Evolutionary conservation across 2,888 invertebrate species (phyloP), one percentile per base, ranked within the genome.

Genomic region (Polydesmus complanatus): DNA sequence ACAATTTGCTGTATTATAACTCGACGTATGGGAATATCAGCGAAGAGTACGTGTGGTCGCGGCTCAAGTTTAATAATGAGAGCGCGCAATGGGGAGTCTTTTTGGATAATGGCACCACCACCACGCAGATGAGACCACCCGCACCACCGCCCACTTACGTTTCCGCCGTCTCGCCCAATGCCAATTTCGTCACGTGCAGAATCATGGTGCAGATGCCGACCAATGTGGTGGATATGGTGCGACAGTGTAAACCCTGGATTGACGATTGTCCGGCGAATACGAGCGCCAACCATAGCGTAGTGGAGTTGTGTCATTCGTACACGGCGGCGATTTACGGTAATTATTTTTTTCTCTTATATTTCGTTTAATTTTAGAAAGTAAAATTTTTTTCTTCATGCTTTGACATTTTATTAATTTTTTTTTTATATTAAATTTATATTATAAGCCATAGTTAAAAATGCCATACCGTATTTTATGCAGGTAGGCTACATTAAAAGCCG

Each of bases 181-280:
- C 11, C 18, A 66, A 66, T n/a, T 74, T 73, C 67, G 70, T 74
- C 60, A 66, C 68, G 14, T 77, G 76, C 65, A 65, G 67, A 2
- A 67, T 77, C 3, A 73, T 76, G 64, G 75, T 76, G 0, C 68
- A 72, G 1, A 69, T 73, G 50, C 73, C 75, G 0, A 68, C 70
- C 21, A 69, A 68, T 2, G 69, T 74, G 1, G 67, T 67, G 11
- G 68, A 71, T 61, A 65, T 70, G 23, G 71, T 75, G 8, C 70
- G 77, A 1, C 68, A 71, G n/a, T 78, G 77, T 63, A 69, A 69
- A 27, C 68, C 70, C 0, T 77, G 75, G 72, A 71, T 70, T 1
- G 71, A 73, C 57, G 56, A 54, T 5, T 59, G 77, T 1, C 68
- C 71, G n/a, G 77, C 77, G 63, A 68, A 69, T 37, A 67, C 70